Percentiles rank a stretch among this genome's conserved stretches.
Evolutionary conservation across 1,140 invertebrate genomes (phyloP).

Genomic region (Mizuhopecten yessoensis): DNA sequence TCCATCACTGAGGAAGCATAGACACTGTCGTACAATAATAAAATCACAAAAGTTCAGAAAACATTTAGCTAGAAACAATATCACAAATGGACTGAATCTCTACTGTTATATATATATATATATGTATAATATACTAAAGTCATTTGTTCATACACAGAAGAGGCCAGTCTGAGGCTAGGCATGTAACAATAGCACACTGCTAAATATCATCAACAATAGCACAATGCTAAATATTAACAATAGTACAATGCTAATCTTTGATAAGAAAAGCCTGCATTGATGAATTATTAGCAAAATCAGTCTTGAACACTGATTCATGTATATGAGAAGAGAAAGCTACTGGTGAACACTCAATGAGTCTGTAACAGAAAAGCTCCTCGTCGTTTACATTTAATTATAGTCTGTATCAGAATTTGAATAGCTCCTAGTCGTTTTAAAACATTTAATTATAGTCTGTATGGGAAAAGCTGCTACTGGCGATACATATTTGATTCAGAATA

Average conservation of each 20-base stretch:
- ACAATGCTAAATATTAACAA: background rate
- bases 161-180: background rate
- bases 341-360: background rate
- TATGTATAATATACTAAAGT: background rate
- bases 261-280: background rate
- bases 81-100: slow-evolving; percentile 12
- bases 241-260: background rate
- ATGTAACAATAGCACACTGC: slow-evolving; percentile 20
- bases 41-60: background rate
- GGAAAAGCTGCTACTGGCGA: too few relatives aligned
- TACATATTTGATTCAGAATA: too few relatives aligned
- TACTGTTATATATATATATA: background rate
- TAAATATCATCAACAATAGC: slow-evolving; percentile 9
- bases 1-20: background rate
- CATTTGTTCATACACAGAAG: background rate
- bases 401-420: too few relatives aligned
- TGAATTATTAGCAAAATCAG: background rate
- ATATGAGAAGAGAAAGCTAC: background rate
- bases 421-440: too few relatives aligned
- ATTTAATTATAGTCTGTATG: too few relatives aligned
- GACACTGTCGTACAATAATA: background rate
- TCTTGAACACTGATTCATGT: background rate
- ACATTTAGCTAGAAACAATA: slow-evolving; percentile 25
- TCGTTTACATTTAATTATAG: too few relatives aligned
- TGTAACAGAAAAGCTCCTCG: too few relatives aligned